Conservation (phyloP, 2,113 vertebrate genomes). For the Thamnaconus septentrionalis region DNA sequence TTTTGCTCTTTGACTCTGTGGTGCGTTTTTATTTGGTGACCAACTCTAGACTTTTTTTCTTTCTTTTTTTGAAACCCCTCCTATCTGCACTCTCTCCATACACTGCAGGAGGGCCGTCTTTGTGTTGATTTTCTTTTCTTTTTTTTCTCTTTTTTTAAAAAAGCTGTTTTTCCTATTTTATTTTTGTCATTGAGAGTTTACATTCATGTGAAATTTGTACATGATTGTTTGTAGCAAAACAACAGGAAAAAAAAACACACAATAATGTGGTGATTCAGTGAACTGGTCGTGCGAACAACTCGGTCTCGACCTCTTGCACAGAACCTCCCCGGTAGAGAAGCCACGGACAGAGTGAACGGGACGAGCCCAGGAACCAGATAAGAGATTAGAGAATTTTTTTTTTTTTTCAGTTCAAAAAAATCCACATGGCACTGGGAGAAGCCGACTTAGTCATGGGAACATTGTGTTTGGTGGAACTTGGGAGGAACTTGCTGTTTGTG, state of each 20-base stretch:
- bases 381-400: slow-evolving; percentile 53
- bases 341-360: slow-evolving; percentile 12
- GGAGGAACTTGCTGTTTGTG: slow-evolving; percentile 34
- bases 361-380: slow-evolving; percentile 22
- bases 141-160: background rate
- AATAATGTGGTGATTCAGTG: slow-evolving; percentile 66
- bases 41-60: slow-evolving; percentile 53
- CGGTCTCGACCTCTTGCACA: slow-evolving; percentile 80
- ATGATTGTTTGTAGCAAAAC: slow-evolving; percentile 80
- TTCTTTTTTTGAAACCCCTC: slow-evolving; percentile 56
- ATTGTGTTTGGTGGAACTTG: slow-evolving; percentile 24
- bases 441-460: slow-evolving; percentile 16
- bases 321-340: slow-evolving; percentile 74
- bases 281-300: slow-evolving; percentile 79
- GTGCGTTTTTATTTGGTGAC: slow-evolving; percentile 77
- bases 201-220: slow-evolving; percentile 73
- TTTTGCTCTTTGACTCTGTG: slow-evolving; percentile 73
- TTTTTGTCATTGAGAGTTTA: slow-evolving; percentile 70
- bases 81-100: slow-evolving; percentile 71
- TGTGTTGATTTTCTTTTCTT: too few species aligned
- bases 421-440: slow-evolving; percentile 33
- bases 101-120: slow-evolving; percentile 60
- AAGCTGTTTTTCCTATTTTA: slow-evolving; percentile 21
- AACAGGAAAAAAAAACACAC: slow-evolving; percentile 36
- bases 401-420: slow-evolving; percentile 50